Evolutionary conservation across 2,113 vertebrate species (phyloP).

Genomic region (Microcebus griseorufus): DNA sequence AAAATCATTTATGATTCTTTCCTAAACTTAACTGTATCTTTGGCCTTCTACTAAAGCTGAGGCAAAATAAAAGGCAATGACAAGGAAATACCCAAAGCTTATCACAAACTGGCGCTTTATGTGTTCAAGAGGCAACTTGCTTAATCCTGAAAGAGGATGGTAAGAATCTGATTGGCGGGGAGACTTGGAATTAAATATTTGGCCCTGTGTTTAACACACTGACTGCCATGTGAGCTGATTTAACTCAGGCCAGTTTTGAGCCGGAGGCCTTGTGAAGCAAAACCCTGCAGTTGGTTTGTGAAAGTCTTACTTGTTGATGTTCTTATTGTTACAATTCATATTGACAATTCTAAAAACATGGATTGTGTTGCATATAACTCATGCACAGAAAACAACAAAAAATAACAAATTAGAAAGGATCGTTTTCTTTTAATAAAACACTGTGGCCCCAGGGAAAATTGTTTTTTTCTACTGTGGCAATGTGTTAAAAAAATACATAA

Average conservation of each 20-base stretch:
- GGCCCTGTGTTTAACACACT: not conserved
- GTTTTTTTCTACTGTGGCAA: too few relatives aligned
- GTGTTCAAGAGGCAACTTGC: not conserved
- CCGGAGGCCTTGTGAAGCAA: too few relatives aligned
- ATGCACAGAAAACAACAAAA: not conserved
- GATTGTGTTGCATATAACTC: too few relatives aligned
- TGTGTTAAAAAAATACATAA: not conserved
- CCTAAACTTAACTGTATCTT: slow-evolving; percentile 4
- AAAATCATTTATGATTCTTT: slow-evolving; percentile 19
- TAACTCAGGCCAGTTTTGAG: too few relatives aligned
- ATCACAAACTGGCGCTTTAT: not conserved
- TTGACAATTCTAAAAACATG: too few relatives aligned
- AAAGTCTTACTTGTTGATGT: too few relatives aligned
- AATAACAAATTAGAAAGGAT: not conserved
- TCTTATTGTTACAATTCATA: too few relatives aligned
- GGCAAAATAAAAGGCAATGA: slow-evolving; percentile 16
- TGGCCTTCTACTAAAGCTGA: not conserved
- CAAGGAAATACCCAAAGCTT: not conserved
- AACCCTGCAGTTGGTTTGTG: too few relatives aligned
- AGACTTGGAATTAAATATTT: slow-evolving; percentile 28
- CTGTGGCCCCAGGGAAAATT: too few relatives aligned
- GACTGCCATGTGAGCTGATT: too few relatives aligned
- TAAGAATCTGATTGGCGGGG: not conserved
- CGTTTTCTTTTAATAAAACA: too few relatives aligned
- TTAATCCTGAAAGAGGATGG: not conserved